These are phyloP conservation scores for Brachionus rotundiformis DNA, from an alignment of 1,140 invertebrate species.

Conservation along the genomic window DNA sequence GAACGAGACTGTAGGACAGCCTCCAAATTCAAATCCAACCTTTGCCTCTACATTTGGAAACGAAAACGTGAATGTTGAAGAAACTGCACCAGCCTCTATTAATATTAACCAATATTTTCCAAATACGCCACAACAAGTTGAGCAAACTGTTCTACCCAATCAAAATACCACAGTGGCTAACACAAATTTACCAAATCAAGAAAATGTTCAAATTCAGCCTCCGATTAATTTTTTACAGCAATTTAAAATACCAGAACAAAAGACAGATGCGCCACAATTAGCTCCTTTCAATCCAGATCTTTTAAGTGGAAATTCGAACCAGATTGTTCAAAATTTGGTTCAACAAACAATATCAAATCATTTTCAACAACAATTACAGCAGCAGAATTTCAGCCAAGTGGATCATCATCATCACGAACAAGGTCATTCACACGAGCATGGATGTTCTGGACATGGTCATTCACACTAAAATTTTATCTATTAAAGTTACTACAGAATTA, in stretches of 20 bases:
- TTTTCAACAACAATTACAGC: background rate
- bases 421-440: background rate
- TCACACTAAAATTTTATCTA: slow-evolving; percentile 18
- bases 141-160: background rate
- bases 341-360: slow-evolving; percentile 42
- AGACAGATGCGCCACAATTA: background rate
- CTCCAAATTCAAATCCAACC: background rate
- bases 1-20: background rate
- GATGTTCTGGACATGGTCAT: slow-evolving; percentile 33
- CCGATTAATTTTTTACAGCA: slow-evolving; percentile 10
- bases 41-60: slow-evolving; percentile 24
- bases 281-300: slow-evolving; percentile 1
- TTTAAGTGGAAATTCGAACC: slow-evolving; percentile 18
- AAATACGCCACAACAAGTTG: background rate
- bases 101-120: slow-evolving; percentile 18
- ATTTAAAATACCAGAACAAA: slow-evolving; percentile 2
- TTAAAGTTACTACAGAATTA: background rate
- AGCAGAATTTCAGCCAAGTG: slow-evolving; percentile 2
- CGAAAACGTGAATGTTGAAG: no score
- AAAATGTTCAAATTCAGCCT: slow-evolving; percentile 1
- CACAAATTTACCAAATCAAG: background rate
- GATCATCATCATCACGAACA: no score
- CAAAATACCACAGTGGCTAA: background rate
- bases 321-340: slow-evolving; percentile 43
- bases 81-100: background rate